Conservation (phyloP, 1,140 invertebrate species). For the Drosophila quadrilineata region DNA sequence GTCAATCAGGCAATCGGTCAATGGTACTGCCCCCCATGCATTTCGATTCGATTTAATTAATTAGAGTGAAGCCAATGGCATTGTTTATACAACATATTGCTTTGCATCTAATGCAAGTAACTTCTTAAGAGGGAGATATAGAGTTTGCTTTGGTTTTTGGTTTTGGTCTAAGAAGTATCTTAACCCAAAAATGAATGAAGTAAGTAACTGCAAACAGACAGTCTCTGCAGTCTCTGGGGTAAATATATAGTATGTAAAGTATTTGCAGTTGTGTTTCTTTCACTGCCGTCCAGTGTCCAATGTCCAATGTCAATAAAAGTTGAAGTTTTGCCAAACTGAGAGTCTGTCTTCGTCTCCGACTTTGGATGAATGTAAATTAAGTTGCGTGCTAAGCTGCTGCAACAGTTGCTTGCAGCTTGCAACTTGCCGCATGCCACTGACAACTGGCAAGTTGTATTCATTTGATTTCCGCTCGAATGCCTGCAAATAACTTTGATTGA, state of each 20-base stretch:
- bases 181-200: constrained; percentile 16
- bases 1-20: neutral
- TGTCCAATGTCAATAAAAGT: constrained; percentile 48
- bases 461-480: constrained; percentile 33
- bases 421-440: neutral
- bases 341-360: constrained; percentile 13
- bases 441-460: constrained; percentile 36
- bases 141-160: neutral
- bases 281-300: neutral
- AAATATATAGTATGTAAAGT: constrained; percentile 7
- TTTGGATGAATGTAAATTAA: constrained; percentile 43
- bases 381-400: constrained; percentile 30
- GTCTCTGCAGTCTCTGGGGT: too few relatives aligned
- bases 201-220: constrained; percentile 28
- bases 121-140: neutral
- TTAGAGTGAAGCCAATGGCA: constrained; percentile 17
- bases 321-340: constrained; percentile 25
- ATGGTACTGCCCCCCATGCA: neutral
- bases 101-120: constrained; percentile 5
- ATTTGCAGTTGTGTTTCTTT: neutral
- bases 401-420: constrained; percentile 13
- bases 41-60: constrained; percentile 34
- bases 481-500: constrained; percentile 48
- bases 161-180: neutral
- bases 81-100: constrained; percentile 3